Evolutionary conservation across 2,888 invertebrate genomes (phyloP), one percentile per base, ranked within the genome.

Genomic region (Drosophila phalerata): DNA sequence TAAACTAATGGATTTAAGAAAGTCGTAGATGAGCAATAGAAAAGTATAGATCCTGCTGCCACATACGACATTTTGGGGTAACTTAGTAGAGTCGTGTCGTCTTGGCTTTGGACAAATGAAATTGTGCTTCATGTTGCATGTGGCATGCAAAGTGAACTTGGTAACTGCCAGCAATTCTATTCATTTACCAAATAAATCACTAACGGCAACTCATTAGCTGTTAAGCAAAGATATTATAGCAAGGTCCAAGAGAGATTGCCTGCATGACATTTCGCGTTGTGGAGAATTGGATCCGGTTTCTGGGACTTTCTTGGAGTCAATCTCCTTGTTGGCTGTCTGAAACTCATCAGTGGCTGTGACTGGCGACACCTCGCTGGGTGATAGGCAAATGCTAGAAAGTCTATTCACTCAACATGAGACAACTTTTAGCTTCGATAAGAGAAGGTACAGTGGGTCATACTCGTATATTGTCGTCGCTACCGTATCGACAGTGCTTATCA

Each of bases 121-220:
- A 61, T 55, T 58, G 68, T 66, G 75, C 48, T 67, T 69, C 48
- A 67, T 77, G 85, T 85, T 80, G 88, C 88, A 89, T 89, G 89
- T 78, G 74, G 81, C 89, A 86, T 89, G 88, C 86, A 79, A 88
- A 83, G 85, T 60, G 55, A 74, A 52, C 67, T 62, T 69, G 79
- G 40, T 66, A 84, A 86, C 71, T 74, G 78, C 76, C 77, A 73
- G 83, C 83, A 85, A 86, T 88, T 88, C 89, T 80, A 85, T 88
- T 89, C 81, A 85, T 85, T 90, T 87, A 69, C 68, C 62, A 84
- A 86, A 88, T 88, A 89, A 90, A 87, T 85, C 88, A 84, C 89
- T 84, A 86, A 89, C 88, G 88, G 90, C 90, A 75, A 90, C 86
- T 90, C 89, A 89, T 89, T 89, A 89, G 90, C 90, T 84, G 85